A percentile compares a stretch with the other conserved stretches of the same genome.
phyloP scores from a whole-genome alignment of 2,113 vertebrate species.

The Pitta sordida region DNA sequence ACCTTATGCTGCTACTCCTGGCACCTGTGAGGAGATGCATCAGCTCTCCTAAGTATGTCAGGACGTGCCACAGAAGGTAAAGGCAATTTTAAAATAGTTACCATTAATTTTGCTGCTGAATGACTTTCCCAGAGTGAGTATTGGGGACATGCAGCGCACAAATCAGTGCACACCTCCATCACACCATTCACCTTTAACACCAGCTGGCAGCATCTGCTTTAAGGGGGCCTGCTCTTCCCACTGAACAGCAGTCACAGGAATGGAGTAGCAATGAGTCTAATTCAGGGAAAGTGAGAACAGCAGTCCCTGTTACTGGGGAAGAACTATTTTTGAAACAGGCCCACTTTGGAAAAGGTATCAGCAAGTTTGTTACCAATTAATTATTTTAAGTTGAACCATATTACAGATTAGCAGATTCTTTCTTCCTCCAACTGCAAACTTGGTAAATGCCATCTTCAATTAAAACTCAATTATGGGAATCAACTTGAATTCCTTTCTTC shows the following conservation, averaged over 20 bases:
- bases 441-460: not conserved
- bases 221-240: not conserved
- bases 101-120: constrained; percentile 20
- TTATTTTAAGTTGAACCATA: not conserved
- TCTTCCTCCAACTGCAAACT: not conserved
- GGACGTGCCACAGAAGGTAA: constrained; percentile 51
- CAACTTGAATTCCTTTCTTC: not conserved
- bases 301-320: not conserved
- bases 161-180: not conserved
- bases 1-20: not conserved
- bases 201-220: not conserved
- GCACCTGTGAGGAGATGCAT: not conserved
- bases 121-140: constrained; percentile 37
- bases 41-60: constrained; percentile 49
- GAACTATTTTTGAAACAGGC: not conserved
- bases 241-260: not conserved
- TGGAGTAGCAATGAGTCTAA: not conserved
- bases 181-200: not conserved
- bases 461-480: not conserved
- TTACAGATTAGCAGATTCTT: not conserved
- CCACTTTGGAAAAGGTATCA: not conserved
- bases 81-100: constrained; percentile 56
- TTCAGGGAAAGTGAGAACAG: not conserved
- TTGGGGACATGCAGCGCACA: constrained; percentile 23
- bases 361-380: not conserved